Conservation (phyloP, 2,797 vertebrate genomes). For the Lepidocolaptes lacrymiger region DNA sequence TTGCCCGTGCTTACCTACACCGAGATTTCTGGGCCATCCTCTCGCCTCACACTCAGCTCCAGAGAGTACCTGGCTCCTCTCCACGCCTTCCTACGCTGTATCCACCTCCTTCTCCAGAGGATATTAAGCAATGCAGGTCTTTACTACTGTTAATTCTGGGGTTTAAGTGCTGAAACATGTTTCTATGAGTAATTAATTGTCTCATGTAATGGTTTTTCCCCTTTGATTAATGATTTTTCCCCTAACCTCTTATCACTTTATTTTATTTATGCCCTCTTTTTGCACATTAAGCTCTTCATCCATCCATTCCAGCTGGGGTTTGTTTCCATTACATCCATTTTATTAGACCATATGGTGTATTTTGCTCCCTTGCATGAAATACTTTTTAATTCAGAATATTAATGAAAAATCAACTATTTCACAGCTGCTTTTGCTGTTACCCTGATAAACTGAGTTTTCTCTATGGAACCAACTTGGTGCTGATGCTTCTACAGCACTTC, state of each 20-base stretch:
- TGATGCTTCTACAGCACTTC: background rate
- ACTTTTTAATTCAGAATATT: background rate
- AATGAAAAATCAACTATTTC: background rate
- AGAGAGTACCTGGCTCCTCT: background rate
- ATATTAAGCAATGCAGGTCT: background rate
- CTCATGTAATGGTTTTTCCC: background rate
- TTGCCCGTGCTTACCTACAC: background rate
- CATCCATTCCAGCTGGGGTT: background rate
- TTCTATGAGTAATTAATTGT: background rate
- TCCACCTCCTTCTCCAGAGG: background rate
- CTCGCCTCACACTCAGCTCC: background rate
- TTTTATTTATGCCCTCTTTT: background rate
- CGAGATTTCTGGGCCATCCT: background rate
- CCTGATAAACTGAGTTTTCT: background rate
- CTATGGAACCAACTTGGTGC: accelerated
- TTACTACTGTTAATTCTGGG: background rate
- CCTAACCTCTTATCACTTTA: background rate
- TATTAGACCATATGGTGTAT: background rate
- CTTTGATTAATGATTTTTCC: background rate
- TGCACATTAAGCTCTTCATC: background rate
- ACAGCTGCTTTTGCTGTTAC: background rate
- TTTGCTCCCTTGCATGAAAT: background rate
- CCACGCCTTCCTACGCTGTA: background rate
- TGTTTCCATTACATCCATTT: background rate
- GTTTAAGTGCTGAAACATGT: background rate